Percentiles rank a stretch among this genome's conserved stretches.
Conservation (phyloP, 2,888 invertebrate species). For the Drosophila subquinaria region DNA sequence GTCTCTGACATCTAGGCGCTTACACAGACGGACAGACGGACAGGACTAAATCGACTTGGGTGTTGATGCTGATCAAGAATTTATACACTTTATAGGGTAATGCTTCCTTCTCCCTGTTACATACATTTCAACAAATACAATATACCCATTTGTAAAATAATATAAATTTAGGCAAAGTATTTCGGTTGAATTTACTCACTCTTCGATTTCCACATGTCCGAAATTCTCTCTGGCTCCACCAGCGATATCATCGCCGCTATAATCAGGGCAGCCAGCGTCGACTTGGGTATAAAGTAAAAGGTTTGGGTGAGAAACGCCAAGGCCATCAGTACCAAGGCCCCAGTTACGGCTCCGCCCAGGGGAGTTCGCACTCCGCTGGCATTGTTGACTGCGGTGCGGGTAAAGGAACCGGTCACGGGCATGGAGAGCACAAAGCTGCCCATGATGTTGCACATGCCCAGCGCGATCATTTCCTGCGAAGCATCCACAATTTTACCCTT, state of each 20-base stretch:
- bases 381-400: conserved; percentile 95
- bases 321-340: conserved; percentile 91
- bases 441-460: conserved; percentile 92
- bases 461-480: conserved; percentile 95
- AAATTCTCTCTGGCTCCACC: conserved; percentile 90
- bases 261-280: conserved; percentile 94
- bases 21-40: no score
- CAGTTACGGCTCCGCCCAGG: conserved; percentile 92
- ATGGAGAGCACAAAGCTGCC: conserved; percentile 94
- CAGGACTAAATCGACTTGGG: no score
- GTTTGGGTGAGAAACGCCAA: conserved; percentile 92
- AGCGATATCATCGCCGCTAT: conserved; percentile 95
- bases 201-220: conserved; percentile 91
- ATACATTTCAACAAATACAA: no score
- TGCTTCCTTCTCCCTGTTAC: no score
- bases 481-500: conserved; percentile 92
- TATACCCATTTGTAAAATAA: no score
- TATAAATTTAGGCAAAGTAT: no score
- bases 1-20: no score
- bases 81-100: no score
- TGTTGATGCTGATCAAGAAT: no score
- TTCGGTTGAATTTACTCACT: conserved; percentile 86
- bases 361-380: conserved; percentile 95
- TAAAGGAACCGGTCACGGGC: conserved; percentile 95
- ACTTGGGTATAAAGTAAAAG: conserved; percentile 95